These are phyloP conservation scores for Colletes gigas DNA, from an alignment of 1,140 invertebrate genomes.

Conservation along the genomic window DNA sequence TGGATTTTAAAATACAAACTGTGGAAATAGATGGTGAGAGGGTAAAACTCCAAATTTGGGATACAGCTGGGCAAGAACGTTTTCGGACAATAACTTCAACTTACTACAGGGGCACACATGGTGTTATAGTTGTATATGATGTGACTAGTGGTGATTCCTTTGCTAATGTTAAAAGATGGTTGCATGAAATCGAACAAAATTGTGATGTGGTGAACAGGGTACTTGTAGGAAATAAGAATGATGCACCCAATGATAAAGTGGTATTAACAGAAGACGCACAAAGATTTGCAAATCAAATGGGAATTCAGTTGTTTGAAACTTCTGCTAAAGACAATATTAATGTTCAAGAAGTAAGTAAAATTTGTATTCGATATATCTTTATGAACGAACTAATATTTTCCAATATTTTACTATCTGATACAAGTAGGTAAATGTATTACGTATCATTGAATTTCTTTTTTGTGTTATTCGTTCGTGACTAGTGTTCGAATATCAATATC, in stretches of 20 bases:
- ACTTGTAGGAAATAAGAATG: slow-evolving; percentile 99
- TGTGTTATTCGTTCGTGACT: too few relatives aligned
- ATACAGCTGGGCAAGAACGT: slow-evolving; percentile 95
- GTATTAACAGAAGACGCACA: slow-evolving; percentile 98
- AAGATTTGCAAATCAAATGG: slow-evolving; percentile 98
- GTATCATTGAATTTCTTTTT: too few relatives aligned
- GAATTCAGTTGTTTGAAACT: slow-evolving; percentile 98
- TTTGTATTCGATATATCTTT: slow-evolving; percentile 56
- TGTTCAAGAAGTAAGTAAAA: slow-evolving; percentile 93
- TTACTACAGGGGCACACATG: slow-evolving; percentile 99
- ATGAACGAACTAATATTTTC: neutral
- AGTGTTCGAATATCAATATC: too few relatives aligned
- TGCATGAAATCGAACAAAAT: slow-evolving; percentile 99
- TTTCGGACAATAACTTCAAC: slow-evolving; percentile 97
- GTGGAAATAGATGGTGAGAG: slow-evolving; percentile 96
- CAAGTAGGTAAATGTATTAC: too few relatives aligned
- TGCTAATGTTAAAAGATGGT: slow-evolving; percentile 98
- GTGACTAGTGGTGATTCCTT: slow-evolving; percentile 99
- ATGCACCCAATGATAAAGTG: slow-evolving; percentile 97
- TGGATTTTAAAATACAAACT: slow-evolving; percentile 99
- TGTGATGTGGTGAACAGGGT: slow-evolving; percentile 99
- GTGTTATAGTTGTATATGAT: slow-evolving; percentile 99
- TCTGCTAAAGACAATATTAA: slow-evolving; percentile 99
- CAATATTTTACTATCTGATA: too few relatives aligned
- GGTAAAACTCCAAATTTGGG: slow-evolving; percentile 99